A percentile compares a stretch with the other conserved stretches of the same genome.
Evolutionary conservation across 1,140 invertebrate species (phyloP).

Genomic region (Whitmania pigra): DNA sequence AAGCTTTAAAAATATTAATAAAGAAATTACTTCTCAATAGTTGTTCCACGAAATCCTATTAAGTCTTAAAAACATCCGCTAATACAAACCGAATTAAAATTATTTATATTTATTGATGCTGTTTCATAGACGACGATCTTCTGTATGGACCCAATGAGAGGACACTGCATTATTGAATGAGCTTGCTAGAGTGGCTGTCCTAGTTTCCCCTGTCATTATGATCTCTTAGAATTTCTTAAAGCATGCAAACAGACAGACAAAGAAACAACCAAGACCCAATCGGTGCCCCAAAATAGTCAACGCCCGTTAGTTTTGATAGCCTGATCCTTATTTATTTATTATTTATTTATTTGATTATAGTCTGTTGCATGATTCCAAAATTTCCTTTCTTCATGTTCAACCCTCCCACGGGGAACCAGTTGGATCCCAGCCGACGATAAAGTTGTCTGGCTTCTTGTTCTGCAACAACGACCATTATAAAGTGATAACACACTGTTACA

Average conservation of each 20-base stretch:
- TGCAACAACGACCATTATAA: neutral
- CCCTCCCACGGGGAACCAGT: neutral
- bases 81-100: neutral
- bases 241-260: too few relatives aligned
- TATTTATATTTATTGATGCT: slow-evolving; percentile 60
- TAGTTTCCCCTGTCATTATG: too few relatives aligned
- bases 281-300: too few relatives aligned
- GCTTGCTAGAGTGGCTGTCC: too few relatives aligned
- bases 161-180: slow-evolving; percentile 15
- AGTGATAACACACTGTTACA: neutral
- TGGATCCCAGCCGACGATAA: slow-evolving; percentile 3
- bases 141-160: slow-evolving; percentile 50
- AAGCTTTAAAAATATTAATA: slow-evolving; percentile 23
- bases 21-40: neutral
- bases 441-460: slow-evolving; percentile 8
- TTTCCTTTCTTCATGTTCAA: neutral
- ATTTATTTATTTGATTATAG: too few relatives aligned
- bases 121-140: slow-evolving; percentile 87
- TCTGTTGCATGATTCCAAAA: too few relatives aligned
- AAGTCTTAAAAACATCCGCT: neutral
- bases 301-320: too few relatives aligned
- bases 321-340: too few relatives aligned
- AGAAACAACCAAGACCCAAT: too few relatives aligned
- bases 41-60: neutral
- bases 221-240: too few relatives aligned